Evolutionary conservation across 2,113 vertebrate genomes (phyloP).

Genomic region (Strix aluco): DNA sequence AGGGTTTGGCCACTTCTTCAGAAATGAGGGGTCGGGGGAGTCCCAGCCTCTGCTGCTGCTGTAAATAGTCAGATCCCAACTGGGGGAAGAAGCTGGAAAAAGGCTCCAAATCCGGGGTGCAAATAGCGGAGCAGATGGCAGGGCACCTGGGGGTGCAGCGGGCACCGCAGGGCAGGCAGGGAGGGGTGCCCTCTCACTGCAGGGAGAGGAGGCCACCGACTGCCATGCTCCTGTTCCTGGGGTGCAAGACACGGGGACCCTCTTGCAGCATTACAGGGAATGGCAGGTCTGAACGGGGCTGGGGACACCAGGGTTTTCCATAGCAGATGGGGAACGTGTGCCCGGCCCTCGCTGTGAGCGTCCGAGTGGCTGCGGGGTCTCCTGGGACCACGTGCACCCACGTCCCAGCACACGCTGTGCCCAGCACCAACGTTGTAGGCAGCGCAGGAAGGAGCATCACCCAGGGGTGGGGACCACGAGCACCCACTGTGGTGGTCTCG

Average conservation of each 20-base stretch:
- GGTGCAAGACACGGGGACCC: not conserved
- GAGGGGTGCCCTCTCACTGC: not conserved
- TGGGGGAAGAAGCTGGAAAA: not conserved
- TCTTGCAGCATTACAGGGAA: not conserved
- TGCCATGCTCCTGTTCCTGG: not conserved
- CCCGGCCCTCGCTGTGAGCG: rapidly evolving
- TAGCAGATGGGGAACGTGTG: rapidly evolving
- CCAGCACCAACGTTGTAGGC: not conserved
- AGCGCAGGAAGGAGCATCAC: not conserved
- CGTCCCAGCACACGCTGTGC: rapidly evolving
- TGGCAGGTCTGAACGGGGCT: not conserved
- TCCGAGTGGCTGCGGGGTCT: rapidly evolving
- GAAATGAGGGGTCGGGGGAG: rapidly evolving
- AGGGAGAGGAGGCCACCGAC: not conserved
- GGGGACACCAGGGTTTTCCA: not conserved
- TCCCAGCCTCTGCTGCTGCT: not conserved
- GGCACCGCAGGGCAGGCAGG: rapidly evolving
- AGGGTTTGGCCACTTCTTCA: not conserved
- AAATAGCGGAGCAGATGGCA: rapidly evolving
- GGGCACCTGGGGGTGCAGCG: rapidly evolving
- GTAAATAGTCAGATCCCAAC: not conserved
- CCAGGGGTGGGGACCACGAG: not conserved
- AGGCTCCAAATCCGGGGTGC: not conserved
- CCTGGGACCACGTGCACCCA: not conserved
- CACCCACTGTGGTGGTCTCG: not conserved